Evolutionary conservation across 2,797 vertebrate species (phyloP).

Genomic region (Lates japonicus): DNA sequence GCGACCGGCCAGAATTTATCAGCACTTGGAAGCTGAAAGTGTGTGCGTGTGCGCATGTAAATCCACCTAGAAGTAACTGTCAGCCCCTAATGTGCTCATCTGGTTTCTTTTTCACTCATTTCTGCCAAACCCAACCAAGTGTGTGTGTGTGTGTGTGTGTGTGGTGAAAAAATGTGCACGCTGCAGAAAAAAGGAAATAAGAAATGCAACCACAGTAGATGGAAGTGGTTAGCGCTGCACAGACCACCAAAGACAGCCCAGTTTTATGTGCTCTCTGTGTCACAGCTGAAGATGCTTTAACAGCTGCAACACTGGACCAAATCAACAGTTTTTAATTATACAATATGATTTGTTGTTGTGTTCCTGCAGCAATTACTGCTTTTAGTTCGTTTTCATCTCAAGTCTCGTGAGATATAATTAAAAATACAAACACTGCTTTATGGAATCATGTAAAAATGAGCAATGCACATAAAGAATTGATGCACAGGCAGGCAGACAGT

Average conservation of each 20-base stretch:
- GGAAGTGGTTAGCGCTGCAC: slow-evolving; percentile 61
- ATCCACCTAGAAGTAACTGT: background rate
- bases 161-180: slow-evolving; percentile 9
- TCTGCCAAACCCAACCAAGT: slow-evolving; percentile 25
- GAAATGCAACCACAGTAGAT: slow-evolving; percentile 48
- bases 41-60: background rate
- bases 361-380: background rate
- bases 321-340: slow-evolving; percentile 1
- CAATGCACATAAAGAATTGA: slow-evolving; percentile 8
- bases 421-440: background rate
- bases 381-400: background rate
- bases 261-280: slow-evolving; percentile 11
- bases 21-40: slow-evolving; percentile 8
- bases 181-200: slow-evolving; percentile 37
- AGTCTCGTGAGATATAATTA: background rate
- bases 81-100: background rate
- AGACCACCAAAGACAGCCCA: slow-evolving; percentile 36
- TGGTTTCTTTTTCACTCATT: slow-evolving; percentile 2
- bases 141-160: background rate
- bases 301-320: no score
- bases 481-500: slow-evolving; percentile 15
- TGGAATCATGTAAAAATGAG: background rate
- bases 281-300: slow-evolving; percentile 22
- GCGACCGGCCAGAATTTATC: background rate
- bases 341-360: background rate